phyloP scores from a whole-genome alignment of 2,113 vertebrate species.

The Pomatorhinus ruficollis region DNA sequence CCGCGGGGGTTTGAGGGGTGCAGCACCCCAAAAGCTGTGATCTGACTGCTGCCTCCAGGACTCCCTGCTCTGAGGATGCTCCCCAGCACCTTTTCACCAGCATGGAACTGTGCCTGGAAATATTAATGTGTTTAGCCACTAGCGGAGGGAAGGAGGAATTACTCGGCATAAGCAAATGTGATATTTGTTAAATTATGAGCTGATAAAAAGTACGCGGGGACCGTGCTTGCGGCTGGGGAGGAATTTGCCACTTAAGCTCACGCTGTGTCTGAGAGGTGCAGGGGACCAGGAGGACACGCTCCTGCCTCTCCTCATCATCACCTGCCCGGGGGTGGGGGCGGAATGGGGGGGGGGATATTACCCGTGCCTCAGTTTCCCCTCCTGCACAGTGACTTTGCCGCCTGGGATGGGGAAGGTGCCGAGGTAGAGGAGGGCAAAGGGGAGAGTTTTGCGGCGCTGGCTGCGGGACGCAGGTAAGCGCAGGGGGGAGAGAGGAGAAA shows the following conservation, averaged over 20 bases:
- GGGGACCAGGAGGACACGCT: neutral
- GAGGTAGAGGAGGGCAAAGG: neutral
- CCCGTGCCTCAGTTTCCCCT: slow-evolving; percentile 47
- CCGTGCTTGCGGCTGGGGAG: neutral
- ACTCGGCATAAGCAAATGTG: slow-evolving; percentile 33
- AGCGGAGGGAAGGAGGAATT: slow-evolving; percentile 47
- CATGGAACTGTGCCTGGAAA: slow-evolving; percentile 39
- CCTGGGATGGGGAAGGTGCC: neutral
- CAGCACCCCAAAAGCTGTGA: neutral
- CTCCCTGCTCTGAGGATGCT: neutral
- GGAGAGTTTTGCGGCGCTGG: neutral
- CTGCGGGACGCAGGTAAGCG: slow-evolving; percentile 5
- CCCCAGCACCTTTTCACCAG: slow-evolving; percentile 9
- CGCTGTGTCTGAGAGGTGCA: neutral
- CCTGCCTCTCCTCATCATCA: neutral
- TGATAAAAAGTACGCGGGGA: slow-evolving; percentile 25
- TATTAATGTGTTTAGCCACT: slow-evolving; percentile 11
- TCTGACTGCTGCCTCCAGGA: neutral
- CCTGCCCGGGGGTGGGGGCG: neutral
- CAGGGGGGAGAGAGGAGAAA: neutral
- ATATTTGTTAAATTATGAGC: slow-evolving; percentile 50
- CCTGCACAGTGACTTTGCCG: neutral
- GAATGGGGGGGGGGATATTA: neutral
- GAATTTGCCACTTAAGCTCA: neutral
- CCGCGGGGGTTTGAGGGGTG: neutral